Percentiles rank a stretch among this genome's conserved stretches.
These are phyloP conservation scores for Drosophila helvetica DNA, from an alignment of 2,888 invertebrate species.

Conservation along the genomic window DNA sequence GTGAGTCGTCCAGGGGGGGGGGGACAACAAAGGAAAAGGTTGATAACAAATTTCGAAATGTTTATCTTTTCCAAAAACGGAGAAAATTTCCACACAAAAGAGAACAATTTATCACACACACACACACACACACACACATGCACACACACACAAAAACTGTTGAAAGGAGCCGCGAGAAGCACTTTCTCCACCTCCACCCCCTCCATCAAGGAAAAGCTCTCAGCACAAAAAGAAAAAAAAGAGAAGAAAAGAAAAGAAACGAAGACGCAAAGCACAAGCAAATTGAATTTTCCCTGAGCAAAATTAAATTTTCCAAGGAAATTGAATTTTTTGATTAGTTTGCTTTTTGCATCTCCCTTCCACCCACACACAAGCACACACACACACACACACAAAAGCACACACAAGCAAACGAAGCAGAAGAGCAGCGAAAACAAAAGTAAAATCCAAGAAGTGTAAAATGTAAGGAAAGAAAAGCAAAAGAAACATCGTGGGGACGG, in stretches of 20 bases:
- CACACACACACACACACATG: slow-evolving; percentile 31
- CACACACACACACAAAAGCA: no score
- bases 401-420: slow-evolving; percentile 9
- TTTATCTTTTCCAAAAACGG: slow-evolving; percentile 59
- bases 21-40: slow-evolving; percentile 48
- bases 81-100: slow-evolving; percentile 55
- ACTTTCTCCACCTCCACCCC: slow-evolving; percentile 1
- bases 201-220: slow-evolving; percentile 25
- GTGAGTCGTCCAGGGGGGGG: no score
- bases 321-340: slow-evolving; percentile 82
- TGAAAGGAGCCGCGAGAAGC: slow-evolving; percentile 29
- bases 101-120: slow-evolving; percentile 58
- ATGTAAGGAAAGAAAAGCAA: slow-evolving; percentile 29
- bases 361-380: slow-evolving; percentile 45
- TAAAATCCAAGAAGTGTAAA: slow-evolving; percentile 43
- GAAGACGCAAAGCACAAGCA: slow-evolving; percentile 50
- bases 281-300: slow-evolving; percentile 79
- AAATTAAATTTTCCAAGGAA: slow-evolving; percentile 80
- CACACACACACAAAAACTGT: slow-evolving; percentile 10
- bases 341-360: slow-evolving; percentile 80
- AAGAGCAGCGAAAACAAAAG: slow-evolving; percentile 39
- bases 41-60: slow-evolving; percentile 76
- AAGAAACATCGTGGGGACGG: slow-evolving; percentile 10
- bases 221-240: slow-evolving; percentile 34
- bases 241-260: slow-evolving; percentile 48